Evolutionary conservation across 2,888 invertebrate species (phyloP).

Genomic region (Tachystola acroxantha): DNA sequence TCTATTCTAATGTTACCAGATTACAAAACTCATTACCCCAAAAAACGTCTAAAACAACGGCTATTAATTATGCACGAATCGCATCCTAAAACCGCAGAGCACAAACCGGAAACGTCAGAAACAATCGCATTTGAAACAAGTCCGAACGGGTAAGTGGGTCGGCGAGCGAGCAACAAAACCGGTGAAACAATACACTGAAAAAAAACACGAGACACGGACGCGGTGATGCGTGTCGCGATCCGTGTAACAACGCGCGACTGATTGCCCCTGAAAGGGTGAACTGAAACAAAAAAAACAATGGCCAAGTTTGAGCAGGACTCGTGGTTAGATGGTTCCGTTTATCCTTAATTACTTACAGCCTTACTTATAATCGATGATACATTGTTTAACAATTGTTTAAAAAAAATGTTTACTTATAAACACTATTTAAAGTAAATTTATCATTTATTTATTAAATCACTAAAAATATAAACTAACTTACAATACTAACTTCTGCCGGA

Average conservation of each 20-base stretch:
- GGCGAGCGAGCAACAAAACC: slow-evolving; percentile 22
- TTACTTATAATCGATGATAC: too few species aligned
- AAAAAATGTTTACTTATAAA: too few species aligned
- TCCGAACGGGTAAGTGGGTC: slow-evolving; percentile 23
- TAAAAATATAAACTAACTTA: too few species aligned
- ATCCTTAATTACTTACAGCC: too few species aligned
- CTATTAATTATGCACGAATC: slow-evolving; percentile 12
- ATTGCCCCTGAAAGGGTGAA: slow-evolving; percentile 63
- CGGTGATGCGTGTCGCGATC: slow-evolving; percentile 49
- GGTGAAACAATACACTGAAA: slow-evolving; percentile 28
- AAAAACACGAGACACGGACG: slow-evolving; percentile 24
- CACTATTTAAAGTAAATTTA: too few species aligned
- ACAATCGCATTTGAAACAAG: slow-evolving; percentile 26
- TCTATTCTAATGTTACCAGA: too few species aligned
- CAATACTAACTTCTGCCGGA: too few species aligned
- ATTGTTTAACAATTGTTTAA: too few species aligned
- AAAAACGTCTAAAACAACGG: too few species aligned
- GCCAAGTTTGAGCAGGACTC: not conserved
- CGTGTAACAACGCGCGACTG: slow-evolving; percentile 59
- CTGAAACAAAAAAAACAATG: slow-evolving; percentile 31
- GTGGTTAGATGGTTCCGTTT: not conserved
- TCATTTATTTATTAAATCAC: too few species aligned
- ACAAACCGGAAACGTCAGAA: slow-evolving; percentile 23
- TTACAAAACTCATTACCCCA: too few species aligned
- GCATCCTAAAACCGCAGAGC: slow-evolving; percentile 17